phyloP scores from a whole-genome alignment of 2,113 vertebrate genomes.

The Siniperca knerii region DNA sequence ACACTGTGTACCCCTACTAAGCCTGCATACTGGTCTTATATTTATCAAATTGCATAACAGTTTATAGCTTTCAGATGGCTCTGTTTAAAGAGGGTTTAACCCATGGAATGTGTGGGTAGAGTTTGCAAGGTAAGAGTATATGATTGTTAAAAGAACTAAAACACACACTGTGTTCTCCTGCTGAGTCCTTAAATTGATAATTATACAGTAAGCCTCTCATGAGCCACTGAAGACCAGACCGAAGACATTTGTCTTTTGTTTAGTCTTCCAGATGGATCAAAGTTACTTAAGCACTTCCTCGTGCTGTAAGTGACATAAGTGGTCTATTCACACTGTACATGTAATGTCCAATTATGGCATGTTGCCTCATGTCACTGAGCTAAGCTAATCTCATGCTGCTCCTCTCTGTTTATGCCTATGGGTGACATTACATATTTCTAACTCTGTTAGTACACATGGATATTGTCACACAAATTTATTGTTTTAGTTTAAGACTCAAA shows the following conservation, averaged over 20 bases:
- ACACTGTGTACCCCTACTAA: conserved; percentile 43
- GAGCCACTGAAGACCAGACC: conserved; percentile 36
- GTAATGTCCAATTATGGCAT: conserved; percentile 46
- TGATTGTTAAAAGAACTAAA: conserved; percentile 39
- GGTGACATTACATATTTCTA: conserved; percentile 1
- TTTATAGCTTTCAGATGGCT: conserved; percentile 60
- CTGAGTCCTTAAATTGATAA: conserved; percentile 66
- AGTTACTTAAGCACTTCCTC: conserved; percentile 19
- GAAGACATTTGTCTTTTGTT: conserved; percentile 63
- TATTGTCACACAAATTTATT: conserved; percentile 14
- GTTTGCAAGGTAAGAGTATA: conserved; percentile 42
- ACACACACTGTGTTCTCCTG: conserved; percentile 43
- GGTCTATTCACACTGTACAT: conserved; percentile 22
- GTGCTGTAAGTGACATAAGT: conserved; percentile 29
- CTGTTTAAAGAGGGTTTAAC: conserved; percentile 51
- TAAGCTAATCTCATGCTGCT: neutral
- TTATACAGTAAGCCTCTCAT: conserved; percentile 54
- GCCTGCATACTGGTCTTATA: conserved; percentile 33
- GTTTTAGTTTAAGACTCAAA: neutral
- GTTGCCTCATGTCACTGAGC: conserved; percentile 8
- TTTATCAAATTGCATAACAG: conserved; percentile 56
- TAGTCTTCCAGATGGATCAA: conserved; percentile 47
- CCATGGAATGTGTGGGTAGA: conserved; percentile 49
- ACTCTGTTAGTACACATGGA: conserved; percentile 1
- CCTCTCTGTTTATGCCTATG: conserved; percentile 1